Base-by-base conservation (phyloP, 2,797 vertebrate species). In the Poeciliopsis infans region DNA sequence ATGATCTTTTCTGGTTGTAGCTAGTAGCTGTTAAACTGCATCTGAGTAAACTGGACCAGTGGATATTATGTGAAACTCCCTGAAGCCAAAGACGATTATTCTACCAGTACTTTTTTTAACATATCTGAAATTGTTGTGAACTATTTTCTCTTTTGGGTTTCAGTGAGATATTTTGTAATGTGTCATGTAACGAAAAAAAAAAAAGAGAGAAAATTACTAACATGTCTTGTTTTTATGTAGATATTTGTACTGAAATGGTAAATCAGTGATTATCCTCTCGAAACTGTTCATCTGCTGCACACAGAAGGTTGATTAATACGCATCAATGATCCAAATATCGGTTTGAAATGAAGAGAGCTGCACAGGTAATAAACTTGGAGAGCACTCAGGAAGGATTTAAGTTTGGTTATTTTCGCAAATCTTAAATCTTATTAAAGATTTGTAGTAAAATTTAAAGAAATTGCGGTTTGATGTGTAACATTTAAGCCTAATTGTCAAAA, bases 11-110 rank as follows among this genome's bases (percentile, higher is more conserved):
- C 33, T 59, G 57, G 61, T 43, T 79, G 31, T 70, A 70, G 41
- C 68, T 70, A 15, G 25, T 69, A 69, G 66, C 66, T 6, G 66
- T 69, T 41, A 43, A 43, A 41, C 36, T 69, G 41, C 36, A 68
- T 69, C 20, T 70, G 15, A 46, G 25, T 18, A 70, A 15, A 70
- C 51, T 72, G 33, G 49, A n/a, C 61, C 36, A 51, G 36, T 46
- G 71, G 13, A 75, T 53, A 45, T 70, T 33, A 12, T 25, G 25
- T 74, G 47, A 36, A 76, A 15, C 31, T 76, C 12, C 57, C 39
- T 11, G 33, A 84, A 83, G 53, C 85, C 71, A 57, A 81, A 81
- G 76, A 45, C 33, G 73, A 66, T 13, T 41, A 75, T 49, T 70
- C 6, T 51, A 80, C 45, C n/a, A 61, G 25, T 57, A 47, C 16